Evolutionary conservation across 2,797 vertebrate genomes (phyloP), one percentile per base, ranked within the genome.

Genomic region (Muscicapa comitata): DNA sequence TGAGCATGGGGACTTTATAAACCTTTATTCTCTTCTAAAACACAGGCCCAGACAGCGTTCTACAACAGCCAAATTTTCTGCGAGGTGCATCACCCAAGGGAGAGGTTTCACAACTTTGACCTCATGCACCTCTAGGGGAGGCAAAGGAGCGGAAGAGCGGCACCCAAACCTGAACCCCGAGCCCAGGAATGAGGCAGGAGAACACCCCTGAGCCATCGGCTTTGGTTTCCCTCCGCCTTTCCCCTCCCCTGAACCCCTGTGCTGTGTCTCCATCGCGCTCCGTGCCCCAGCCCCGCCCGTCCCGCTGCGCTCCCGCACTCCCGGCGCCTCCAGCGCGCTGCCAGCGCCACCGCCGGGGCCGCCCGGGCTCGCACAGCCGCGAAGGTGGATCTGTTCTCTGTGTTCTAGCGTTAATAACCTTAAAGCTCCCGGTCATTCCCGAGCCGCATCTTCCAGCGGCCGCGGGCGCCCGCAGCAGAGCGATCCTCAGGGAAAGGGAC

Each of bases 371-470:
- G 23, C 43, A 5, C 35, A 2, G 28, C 0, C 1, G 0, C 6
- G 4, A 7, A 16, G 5, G 9, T 0, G 1, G 2, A 0, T 8
- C 10, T 6, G 0, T 9, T 14, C 54, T 4, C 24, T 3, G 40
- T 10, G 13, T 5, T 5, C 48, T 3, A 3, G 2, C 2, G 6
- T 20, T 42, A 11, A 43, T 1, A 2, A 20, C 2, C 31, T 3
- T 1, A 5, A 14, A 28, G 23, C 3, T 25, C 25, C 48, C 10
- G 1, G 4, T 6, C 17, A 0, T 12, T 23, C 24, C 51, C 48
- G 2, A 9, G 0, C 13, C 1, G 20, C 38, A 0, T 5, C 18
- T 31, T 3, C 35, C 35, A 35, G 35, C 35, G 35, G 35, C 35
- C 35, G 0, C 0, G 3, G 0, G 6, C 2, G 1, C 15, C 0